Percentiles rank a stretch among this genome's conserved stretches.
Evolutionary conservation across 2,113 vertebrate species (phyloP).

Genomic region (Myrmecobius fasciatus): DNA sequence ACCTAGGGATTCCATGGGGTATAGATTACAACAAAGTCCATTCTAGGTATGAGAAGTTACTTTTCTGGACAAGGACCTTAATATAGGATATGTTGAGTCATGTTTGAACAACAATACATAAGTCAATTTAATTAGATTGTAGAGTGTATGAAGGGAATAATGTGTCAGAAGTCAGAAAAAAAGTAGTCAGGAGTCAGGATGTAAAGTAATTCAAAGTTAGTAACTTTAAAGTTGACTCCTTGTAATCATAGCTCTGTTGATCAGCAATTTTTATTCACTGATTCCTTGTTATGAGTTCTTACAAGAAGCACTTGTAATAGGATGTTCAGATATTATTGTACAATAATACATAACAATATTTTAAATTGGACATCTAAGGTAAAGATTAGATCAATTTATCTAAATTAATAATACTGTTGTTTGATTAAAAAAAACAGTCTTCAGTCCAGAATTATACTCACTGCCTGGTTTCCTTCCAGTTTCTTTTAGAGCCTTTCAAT

Average conservation of each 20-base stretch:
- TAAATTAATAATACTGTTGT: not conserved
- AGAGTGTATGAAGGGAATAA: not conserved
- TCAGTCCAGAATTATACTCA: not conserved
- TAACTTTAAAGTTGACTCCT: not conserved
- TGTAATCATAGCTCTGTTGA: not conserved
- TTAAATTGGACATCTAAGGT: not conserved
- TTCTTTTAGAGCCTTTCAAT: not conserved
- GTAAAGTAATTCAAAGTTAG: not conserved
- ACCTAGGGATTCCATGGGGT: not conserved
- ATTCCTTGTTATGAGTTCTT: not conserved
- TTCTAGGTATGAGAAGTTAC: not conserved
- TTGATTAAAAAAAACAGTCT: not conserved
- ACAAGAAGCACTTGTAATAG: not conserved
- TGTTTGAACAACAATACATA: not conserved
- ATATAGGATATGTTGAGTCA: not conserved
- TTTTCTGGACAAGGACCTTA: not conserved
- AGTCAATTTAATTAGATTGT: not conserved
- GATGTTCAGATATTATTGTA: not conserved
- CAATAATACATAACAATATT: not conserved
- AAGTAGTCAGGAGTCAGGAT: not conserved
- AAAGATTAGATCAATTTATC: not conserved
- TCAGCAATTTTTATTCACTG: not conserved
- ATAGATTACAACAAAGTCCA: not conserved
- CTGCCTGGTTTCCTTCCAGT: not conserved
- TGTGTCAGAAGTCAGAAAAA: not conserved